These are phyloP conservation scores for Nebria ingens DNA, from an alignment of 1,140 invertebrate species.

Conservation along the genomic window DNA sequence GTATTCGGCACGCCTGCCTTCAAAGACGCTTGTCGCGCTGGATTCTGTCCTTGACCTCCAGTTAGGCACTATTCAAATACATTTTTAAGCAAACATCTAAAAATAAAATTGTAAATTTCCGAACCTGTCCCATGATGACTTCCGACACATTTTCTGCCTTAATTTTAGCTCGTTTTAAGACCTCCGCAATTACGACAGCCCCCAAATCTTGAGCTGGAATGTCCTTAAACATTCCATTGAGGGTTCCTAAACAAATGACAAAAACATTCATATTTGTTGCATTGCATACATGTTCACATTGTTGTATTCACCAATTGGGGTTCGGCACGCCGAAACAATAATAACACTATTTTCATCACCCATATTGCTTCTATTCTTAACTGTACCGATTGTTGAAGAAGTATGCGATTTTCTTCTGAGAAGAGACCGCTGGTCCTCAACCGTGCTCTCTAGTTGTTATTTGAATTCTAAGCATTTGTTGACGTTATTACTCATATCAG, in stretches of 20 bases:
- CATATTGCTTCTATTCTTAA: neutral
- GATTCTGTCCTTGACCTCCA: slow-evolving; percentile 74
- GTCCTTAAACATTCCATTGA: slow-evolving; percentile 24
- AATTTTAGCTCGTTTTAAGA: slow-evolving; percentile 50
- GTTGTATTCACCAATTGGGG: slow-evolving; percentile 48
- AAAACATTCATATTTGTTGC: slow-evolving; percentile 9
- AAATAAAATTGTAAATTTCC: slow-evolving; percentile 19
- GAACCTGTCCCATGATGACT: slow-evolving; percentile 82
- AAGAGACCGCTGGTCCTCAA: no score
- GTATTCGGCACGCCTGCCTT: slow-evolving; percentile 63
- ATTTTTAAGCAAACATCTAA: slow-evolving; percentile 9
- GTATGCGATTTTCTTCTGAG: no score
- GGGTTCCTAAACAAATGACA: slow-evolving; percentile 19
- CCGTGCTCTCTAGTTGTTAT: no score
- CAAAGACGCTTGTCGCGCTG: slow-evolving; percentile 69
- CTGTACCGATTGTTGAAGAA: no score
- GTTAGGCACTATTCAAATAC: slow-evolving; percentile 37
- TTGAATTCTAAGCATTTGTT: no score
- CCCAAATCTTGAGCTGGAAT: slow-evolving; percentile 54
- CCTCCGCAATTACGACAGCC: slow-evolving; percentile 61
- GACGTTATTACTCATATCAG: no score
- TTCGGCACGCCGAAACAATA: slow-evolving; percentile 54
- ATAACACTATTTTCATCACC: slow-evolving; percentile 32
- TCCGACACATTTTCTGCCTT: slow-evolving; percentile 58
- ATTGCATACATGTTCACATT: neutral